Evolutionary conservation across 2,888 invertebrate genomes (phyloP).

Genomic region (Charanyca ferruginea): DNA sequence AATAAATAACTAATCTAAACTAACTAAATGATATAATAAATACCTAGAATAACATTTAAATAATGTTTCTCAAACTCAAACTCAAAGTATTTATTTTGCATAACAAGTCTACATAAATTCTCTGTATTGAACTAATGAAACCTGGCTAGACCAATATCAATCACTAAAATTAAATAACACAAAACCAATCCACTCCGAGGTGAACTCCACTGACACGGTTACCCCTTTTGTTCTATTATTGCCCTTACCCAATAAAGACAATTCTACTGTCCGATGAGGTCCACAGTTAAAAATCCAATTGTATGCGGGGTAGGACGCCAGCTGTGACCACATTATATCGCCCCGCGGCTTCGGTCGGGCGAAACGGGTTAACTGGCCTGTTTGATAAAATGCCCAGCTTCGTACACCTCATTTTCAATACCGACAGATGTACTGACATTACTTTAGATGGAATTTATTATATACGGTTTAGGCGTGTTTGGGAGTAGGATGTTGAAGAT

Average conservation of each 20-base stretch:
- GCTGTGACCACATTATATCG: slow-evolving; percentile 83
- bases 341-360: slow-evolving; percentile 72
- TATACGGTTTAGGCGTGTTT: slow-evolving; percentile 24
- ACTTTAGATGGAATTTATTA: slow-evolving; percentile 69
- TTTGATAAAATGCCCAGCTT: slow-evolving; percentile 79
- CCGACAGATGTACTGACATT: slow-evolving; percentile 67
- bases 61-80: no score
- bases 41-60: no score
- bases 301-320: slow-evolving; percentile 76
- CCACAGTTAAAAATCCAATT: slow-evolving; percentile 83
- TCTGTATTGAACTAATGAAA: background rate
- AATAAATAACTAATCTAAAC: no score
- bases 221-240: slow-evolving; percentile 46
- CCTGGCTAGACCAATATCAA: background rate
- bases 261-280: slow-evolving; percentile 69
- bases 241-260: slow-evolving; percentile 69
- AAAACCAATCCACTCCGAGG: background rate
- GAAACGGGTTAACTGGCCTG: slow-evolving; percentile 76
- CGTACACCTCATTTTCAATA: slow-evolving; percentile 76
- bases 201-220: slow-evolving; percentile 28
- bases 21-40: no score
- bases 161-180: background rate
- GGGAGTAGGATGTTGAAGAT: background rate
- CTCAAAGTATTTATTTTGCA: no score
- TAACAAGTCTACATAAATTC: no score